Evolutionary conservation across 2,888 invertebrate genomes (phyloP).

Genomic region (Spicauda simplicius): DNA sequence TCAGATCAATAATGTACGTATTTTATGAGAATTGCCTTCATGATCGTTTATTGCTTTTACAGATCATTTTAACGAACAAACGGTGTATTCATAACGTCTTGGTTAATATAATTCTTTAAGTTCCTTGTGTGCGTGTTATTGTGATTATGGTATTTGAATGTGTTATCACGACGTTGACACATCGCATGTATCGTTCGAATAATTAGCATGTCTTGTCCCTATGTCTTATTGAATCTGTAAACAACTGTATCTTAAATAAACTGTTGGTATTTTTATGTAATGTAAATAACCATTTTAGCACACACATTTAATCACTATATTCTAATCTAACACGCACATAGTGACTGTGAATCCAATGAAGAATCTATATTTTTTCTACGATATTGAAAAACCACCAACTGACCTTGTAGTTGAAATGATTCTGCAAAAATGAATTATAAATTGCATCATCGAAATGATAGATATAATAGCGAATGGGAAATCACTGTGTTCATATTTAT

Average conservation of each 20-base stretch:
- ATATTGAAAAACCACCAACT: not conserved
- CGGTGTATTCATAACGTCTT: not conserved
- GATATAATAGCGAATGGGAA: not conserved
- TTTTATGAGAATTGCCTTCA: no score
- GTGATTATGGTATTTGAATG: not conserved
- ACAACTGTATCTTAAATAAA: no score
- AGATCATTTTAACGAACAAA: no score
- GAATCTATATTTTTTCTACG: not conserved
- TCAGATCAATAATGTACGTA: no score
- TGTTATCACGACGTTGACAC: not conserved
- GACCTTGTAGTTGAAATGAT: not conserved
- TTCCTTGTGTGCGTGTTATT: not conserved
- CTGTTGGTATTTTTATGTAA: no score
- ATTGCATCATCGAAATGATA: not conserved
- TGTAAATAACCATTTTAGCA: no score
- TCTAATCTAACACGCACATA: no score
- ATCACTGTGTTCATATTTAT: constrained; percentile 31
- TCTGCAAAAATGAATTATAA: not conserved
- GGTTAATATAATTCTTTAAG: not conserved
- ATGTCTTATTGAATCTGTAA: not conserved
- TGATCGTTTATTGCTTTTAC: no score
- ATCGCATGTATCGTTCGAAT: not conserved
- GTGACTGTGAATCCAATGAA: not conserved
- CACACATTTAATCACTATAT: no score
- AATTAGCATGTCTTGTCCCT: not conserved